These are phyloP conservation scores for Osmerus eperlanus DNA, from an alignment of 2,113 vertebrate species.

Conservation along the genomic window DNA sequence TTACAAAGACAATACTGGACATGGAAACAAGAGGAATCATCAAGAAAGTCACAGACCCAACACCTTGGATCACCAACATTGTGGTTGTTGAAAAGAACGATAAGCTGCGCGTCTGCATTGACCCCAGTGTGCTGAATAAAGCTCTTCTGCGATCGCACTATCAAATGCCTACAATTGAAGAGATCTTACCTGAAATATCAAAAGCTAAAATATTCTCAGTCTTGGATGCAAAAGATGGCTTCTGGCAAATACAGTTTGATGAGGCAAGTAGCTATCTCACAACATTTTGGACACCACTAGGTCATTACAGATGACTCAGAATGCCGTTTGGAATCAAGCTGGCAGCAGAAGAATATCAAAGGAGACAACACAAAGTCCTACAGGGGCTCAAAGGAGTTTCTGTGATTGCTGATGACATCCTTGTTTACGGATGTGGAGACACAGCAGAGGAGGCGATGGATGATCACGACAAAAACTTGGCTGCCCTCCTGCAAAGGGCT, in stretches of 20 bases:
- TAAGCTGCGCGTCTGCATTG: slow-evolving; percentile 7
- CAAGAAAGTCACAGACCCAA: slow-evolving; percentile 17
- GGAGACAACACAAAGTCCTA: not conserved
- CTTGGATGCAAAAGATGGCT: not conserved
- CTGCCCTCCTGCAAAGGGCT: too few species aligned
- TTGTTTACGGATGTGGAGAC: slow-evolving; percentile 6
- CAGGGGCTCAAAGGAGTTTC: slow-evolving; percentile 2
- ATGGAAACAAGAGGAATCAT: slow-evolving; percentile 13
- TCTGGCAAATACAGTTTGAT: slow-evolving; percentile 4
- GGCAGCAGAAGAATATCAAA: slow-evolving; percentile 9
- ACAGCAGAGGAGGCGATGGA: not conserved
- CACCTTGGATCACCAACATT: slow-evolving; percentile 12
- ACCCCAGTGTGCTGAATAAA: not conserved
- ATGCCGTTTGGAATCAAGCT: slow-evolving; percentile 19
- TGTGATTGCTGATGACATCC: slow-evolving; percentile 18
- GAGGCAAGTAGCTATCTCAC: slow-evolving; percentile 8
- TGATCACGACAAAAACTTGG: too few species aligned
- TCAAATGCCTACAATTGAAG: slow-evolving; percentile 9
- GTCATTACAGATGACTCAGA: slow-evolving; percentile 8
- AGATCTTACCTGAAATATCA: slow-evolving; percentile 9
- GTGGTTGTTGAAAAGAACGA: slow-evolving; percentile 15
- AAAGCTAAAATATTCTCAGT: not conserved
- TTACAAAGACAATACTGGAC: not conserved
- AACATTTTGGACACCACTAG: slow-evolving; percentile 3
- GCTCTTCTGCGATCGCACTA: not conserved